A percentile compares a stretch with the other conserved stretches of the same genome.
Evolutionary conservation across 1,140 invertebrate genomes (phyloP).

Genomic region (Batillaria attramentaria): DNA sequence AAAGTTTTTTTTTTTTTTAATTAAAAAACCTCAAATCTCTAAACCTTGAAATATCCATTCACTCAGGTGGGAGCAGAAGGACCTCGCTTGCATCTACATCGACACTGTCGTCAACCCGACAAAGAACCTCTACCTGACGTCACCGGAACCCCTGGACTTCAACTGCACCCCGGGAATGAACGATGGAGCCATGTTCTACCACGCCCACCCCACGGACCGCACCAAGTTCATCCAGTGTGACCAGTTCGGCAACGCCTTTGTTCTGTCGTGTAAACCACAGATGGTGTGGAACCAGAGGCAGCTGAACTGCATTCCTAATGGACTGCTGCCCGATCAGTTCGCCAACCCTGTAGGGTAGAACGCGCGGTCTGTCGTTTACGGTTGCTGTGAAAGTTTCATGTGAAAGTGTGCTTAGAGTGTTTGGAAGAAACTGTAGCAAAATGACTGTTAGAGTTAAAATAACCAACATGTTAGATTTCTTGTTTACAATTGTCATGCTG

Average conservation of each 20-base stretch:
- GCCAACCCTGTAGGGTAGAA: no score
- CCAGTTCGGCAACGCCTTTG: slow-evolving; percentile 54
- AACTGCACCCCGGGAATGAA: slow-evolving; percentile 21
- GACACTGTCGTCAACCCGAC: slow-evolving; percentile 45
- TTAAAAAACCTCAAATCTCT: no score
- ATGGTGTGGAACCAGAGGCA: slow-evolving; percentile 45
- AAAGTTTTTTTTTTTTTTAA: no score
- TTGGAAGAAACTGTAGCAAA: no score
- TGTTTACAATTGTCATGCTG: no score
- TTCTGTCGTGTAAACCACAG: slow-evolving; percentile 35
- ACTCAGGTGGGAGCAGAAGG: slow-evolving; percentile 41
- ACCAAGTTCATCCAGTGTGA: slow-evolving; percentile 57
- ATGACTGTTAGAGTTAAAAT: no score
- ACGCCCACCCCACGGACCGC: slow-evolving; percentile 40
- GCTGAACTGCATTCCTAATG: slow-evolving; percentile 43
- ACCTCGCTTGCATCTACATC: slow-evolving; percentile 45
- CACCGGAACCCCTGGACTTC: slow-evolving; percentile 29
- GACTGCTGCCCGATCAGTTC: slow-evolving; percentile 3
- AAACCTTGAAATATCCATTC: neutral
- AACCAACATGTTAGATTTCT: no score
- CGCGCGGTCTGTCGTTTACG: no score
- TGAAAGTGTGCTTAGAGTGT: no score
- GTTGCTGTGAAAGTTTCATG: no score
- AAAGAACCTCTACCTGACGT: slow-evolving; percentile 34
- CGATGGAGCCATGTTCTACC: slow-evolving; percentile 40